Evolutionary conservation across 2,113 vertebrate genomes (phyloP), one percentile per base, ranked within the genome.

Genomic region (Neolamprologus variostigma): DNA sequence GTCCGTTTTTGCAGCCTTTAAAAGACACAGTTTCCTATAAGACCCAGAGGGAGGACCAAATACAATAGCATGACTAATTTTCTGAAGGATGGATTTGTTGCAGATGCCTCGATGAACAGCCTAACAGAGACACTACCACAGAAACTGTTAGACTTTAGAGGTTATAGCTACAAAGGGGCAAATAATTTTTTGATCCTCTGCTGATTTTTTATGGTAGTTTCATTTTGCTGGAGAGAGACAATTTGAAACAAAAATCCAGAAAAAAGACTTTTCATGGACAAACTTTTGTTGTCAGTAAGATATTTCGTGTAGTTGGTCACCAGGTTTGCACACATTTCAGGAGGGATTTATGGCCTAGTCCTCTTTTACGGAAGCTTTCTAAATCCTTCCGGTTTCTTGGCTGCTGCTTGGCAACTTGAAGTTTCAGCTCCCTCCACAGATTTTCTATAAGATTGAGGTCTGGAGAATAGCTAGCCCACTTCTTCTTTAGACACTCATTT

Each of bases 301-400:
- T 0, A n/a, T 66, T 37, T 66, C 6, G 0, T 66, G 61, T 66
- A 66, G 61, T 37, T 66, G 19, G 33, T 66, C 33, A 66, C 33
- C 61, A 66, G 61, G 61, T 66, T 66, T 66, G 61, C 61, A 37
- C 61, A 66, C 33, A 37, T 37, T 66, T 66, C 61, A 66, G 4
- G 61, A 11, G 61, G 61, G 10, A 37, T 8, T 66, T 2, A 66
- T 37, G 61, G 33, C 19, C 3, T 13, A 66, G 4, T 66, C 31
- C 33, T 66, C 61, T 66, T 35, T 66, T 37, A 21, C 19, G 2
- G 61, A 37, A 66, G 19, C 19, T 66, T 66, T 66, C 0, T 37
- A 4, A 66, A 66, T 66, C 19, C 1, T 66, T 66, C 4, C 6
- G 10, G 19, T 66, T 66, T 21, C 19, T 66, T 66, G 61, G 10